Evolutionary conservation across 2,888 invertebrate species (phyloP).

Genomic region (Pammene fasciana): DNA sequence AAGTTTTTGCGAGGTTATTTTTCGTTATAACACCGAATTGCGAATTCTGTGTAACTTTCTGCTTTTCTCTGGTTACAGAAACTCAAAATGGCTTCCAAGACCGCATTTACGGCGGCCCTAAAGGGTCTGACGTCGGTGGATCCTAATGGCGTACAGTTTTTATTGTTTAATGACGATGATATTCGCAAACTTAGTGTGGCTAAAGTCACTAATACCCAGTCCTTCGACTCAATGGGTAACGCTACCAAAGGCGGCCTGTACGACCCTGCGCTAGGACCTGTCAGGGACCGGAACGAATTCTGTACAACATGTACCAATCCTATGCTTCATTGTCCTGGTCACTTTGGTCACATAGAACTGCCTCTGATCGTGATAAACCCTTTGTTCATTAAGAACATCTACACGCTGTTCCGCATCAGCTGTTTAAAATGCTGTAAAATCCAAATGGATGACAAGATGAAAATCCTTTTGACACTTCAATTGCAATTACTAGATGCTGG

Average conservation of each 20-base stretch:
- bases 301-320: constrained; percentile 92
- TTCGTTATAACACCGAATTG: constrained; percentile 1
- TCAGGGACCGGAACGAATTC: constrained; percentile 85
- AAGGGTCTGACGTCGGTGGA: constrained; percentile 67
- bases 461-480: constrained; percentile 86
- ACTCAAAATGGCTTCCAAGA: constrained; percentile 63
- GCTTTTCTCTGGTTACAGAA: constrained; percentile 36
- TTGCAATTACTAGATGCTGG: constrained; percentile 89
- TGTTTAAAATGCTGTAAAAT: constrained; percentile 88
- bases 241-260: constrained; percentile 94
- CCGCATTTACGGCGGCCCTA: constrained; percentile 59
- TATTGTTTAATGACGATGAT: constrained; percentile 89
- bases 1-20: constrained; percentile 29
- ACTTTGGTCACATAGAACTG: constrained; percentile 96
- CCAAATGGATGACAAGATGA: constrained; percentile 82
- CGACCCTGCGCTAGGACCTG: constrained; percentile 91
- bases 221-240: constrained; percentile 93
- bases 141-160: constrained; percentile 83
- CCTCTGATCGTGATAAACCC: constrained; percentile 96
- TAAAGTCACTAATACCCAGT: constrained; percentile 89
- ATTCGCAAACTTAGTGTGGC: constrained; percentile 90
- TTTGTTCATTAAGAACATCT: constrained; percentile 90
- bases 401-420: constrained; percentile 85
- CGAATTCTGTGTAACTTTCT: background rate
- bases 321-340: constrained; percentile 91